Evolutionary conservation across 2,113 vertebrate genomes (phyloP).

Genomic region (Sinocyclocheilus rhinocerous): DNA sequence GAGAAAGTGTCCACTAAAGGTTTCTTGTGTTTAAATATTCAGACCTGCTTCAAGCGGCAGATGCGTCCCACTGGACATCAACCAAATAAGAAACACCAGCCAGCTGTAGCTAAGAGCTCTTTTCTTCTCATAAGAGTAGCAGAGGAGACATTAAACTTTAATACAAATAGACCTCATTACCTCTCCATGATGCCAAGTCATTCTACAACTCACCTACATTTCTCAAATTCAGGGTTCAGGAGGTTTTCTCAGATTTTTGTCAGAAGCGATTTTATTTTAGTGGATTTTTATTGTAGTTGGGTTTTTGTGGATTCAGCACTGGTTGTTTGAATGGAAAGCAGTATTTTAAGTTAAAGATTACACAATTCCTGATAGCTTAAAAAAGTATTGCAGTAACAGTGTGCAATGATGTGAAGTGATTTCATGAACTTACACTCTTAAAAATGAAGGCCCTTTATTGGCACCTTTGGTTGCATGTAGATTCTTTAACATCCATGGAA

Average conservation of each 20-base stretch:
- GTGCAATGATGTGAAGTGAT: too few species aligned
- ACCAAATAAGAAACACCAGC: constrained; percentile 31
- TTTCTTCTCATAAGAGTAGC: constrained; percentile 19
- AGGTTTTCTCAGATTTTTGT: not conserved
- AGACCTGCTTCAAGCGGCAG: constrained; percentile 3
- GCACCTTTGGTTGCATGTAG: too few species aligned
- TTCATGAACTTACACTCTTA: too few species aligned
- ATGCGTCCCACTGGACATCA: constrained; percentile 33
- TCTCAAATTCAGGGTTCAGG: not conserved
- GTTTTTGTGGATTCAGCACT: not conserved
- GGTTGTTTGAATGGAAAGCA: not conserved
- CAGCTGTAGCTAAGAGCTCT: constrained; percentile 8
- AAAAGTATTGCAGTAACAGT: too few species aligned
- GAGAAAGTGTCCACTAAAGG: constrained; percentile 18
- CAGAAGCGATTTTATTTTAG: not conserved
- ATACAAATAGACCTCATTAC: constrained; percentile 30
- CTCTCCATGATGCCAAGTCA: not conserved
- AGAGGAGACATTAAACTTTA: constrained; percentile 41
- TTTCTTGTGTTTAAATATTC: constrained; percentile 42
- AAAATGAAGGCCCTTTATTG: too few species aligned
- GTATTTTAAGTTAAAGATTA: not conserved
- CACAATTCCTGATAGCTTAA: not conserved
- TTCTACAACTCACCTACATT: not conserved
- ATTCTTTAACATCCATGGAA: too few species aligned
- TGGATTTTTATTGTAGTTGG: not conserved